Conservation (phyloP, 2,113 vertebrate genomes). For the Pygoscelis antarcticus region DNA sequence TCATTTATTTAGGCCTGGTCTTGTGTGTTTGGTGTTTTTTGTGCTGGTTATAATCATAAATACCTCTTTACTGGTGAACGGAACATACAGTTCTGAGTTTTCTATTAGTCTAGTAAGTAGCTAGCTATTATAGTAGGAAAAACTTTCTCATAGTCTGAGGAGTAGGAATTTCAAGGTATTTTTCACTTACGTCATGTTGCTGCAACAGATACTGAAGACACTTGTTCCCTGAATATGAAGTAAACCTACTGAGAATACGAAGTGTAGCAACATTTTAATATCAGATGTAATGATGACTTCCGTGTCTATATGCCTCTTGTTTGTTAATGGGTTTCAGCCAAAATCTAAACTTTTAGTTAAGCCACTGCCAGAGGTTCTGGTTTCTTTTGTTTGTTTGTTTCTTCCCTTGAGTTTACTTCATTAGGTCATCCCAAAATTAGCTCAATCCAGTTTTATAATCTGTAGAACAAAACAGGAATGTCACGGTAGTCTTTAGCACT, state of each 20-base stretch:
- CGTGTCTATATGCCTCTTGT: neutral
- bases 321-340: neutral
- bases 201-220: neutral
- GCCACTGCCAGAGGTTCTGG: neutral
- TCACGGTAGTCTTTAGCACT: neutral
- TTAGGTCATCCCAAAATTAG: neutral
- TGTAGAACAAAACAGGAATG: neutral
- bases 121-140: neutral
- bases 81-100: neutral
- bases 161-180: neutral
- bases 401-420: neutral
- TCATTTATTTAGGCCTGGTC: neutral
- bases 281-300: neutral
- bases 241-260: neutral
- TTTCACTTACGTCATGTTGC: neutral
- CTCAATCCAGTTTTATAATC: neutral
- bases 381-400: neutral
- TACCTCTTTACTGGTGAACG: neutral
- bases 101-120: neutral
- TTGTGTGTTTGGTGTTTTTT: neutral
- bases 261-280: neutral
- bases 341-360: neutral
- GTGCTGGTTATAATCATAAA: neutral
- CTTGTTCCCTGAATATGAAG: neutral
- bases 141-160: neutral